A percentile compares a stretch with the other conserved stretches of the same genome.
These are phyloP conservation scores for Oreortyx pictus DNA, from an alignment of 2,797 vertebrate genomes.

Conservation along the genomic window DNA sequence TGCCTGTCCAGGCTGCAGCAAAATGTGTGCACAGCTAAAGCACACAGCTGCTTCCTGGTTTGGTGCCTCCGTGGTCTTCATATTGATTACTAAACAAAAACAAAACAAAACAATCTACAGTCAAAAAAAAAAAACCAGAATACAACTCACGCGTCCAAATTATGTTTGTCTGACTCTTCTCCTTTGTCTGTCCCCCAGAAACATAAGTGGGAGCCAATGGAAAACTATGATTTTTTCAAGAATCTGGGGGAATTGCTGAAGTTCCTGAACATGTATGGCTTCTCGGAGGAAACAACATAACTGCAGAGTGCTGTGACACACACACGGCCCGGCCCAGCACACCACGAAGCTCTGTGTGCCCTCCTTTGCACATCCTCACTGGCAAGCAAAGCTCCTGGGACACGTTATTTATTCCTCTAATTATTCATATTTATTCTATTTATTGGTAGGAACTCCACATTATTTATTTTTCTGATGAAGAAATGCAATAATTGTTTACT, in stretches of 20 bases:
- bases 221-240: not conserved
- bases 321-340: not conserved
- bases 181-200: not conserved
- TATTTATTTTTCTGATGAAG: slow-evolving; percentile 57
- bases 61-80: rapidly evolving
- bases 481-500: not conserved
- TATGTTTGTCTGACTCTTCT: not conserved
- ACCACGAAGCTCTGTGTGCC: not conserved
- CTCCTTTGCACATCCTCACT: not conserved
- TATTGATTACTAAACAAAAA: not conserved
- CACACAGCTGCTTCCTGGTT: rapidly evolving
- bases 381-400: not conserved
- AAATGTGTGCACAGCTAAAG: not conserved
- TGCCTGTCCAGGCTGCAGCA: not conserved
- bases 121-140: not conserved
- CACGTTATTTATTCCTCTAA: slow-evolving; percentile 28
- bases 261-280: not conserved
- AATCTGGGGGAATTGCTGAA: not conserved
- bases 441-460: slow-evolving; percentile 6
- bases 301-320: not conserved
- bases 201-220: not conserved
- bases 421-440: slow-evolving; percentile 57
- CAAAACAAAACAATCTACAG: not conserved
- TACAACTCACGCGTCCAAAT: not conserved
- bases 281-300: rapidly evolving